Evolutionary conservation across 2,888 invertebrate species (phyloP).

Genomic region (Nemoura dubitans): DNA sequence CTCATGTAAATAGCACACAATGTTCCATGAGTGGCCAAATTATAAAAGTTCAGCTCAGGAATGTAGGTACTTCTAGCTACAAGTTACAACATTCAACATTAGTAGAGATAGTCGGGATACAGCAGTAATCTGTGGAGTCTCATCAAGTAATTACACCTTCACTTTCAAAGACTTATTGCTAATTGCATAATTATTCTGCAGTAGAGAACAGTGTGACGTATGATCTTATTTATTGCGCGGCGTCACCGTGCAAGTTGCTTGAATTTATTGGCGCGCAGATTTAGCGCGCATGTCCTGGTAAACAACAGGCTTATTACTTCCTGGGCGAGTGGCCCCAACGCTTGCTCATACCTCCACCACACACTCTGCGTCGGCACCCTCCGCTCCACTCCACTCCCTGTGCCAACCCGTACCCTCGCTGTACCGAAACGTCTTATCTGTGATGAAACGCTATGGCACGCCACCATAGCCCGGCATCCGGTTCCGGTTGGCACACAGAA

Average conservation of each 20-base stretch:
- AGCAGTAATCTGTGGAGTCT: not conserved
- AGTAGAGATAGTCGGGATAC: not conserved
- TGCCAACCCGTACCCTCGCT: no score
- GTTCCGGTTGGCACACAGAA: not conserved
- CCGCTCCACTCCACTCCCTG: no score
- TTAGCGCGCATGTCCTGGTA: conserved; percentile 14
- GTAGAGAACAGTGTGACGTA: not conserved
- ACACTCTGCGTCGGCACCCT: not conserved
- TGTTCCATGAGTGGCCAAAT: not conserved
- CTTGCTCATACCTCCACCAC: no score
- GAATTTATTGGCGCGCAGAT: not conserved
- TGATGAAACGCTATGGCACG: not conserved
- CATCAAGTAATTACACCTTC: conserved; percentile 2
- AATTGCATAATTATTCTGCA: conserved; percentile 22
- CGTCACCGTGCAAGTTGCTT: not conserved
- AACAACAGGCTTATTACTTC: conserved; percentile 29
- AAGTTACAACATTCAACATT: not conserved
- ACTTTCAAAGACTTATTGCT: conserved; percentile 19
- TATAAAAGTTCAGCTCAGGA: not conserved
- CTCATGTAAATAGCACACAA: not conserved
- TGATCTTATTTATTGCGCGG: not conserved
- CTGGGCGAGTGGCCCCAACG: not conserved
- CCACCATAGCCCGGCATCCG: not conserved
- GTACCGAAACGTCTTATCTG: not conserved
- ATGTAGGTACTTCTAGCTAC: not conserved